phyloP scores from a whole-genome alignment of 2,797 vertebrate genomes.

The Tragelaphus eurycerus region DNA sequence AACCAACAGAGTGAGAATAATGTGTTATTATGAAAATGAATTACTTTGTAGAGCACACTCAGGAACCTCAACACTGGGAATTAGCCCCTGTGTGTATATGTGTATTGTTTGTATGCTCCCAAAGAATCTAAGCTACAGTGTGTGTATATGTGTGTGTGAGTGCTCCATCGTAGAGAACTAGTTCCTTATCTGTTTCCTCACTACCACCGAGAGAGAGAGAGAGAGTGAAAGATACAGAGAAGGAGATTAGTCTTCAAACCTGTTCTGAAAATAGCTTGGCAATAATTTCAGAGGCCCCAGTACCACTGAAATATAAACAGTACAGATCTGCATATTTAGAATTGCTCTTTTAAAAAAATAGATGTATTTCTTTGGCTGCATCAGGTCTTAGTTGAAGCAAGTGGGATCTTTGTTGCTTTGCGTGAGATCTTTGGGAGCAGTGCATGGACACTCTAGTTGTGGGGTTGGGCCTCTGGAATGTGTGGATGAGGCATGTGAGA shows the following conservation, averaged over 20 bases:
- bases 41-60: not conserved
- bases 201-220: fast-evolving
- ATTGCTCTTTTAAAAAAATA: not conserved
- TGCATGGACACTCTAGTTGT: not conserved
- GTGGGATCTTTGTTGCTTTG: not conserved
- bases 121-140: not conserved
- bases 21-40: not conserved
- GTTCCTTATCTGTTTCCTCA: not conserved
- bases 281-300: not conserved
- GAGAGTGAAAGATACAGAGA: not conserved
- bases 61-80: not conserved
- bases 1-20: not conserved
- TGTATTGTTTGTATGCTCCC: not conserved
- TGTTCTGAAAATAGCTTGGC: not conserved
- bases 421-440: not conserved
- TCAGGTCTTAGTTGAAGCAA: not conserved
- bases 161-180: not conserved
- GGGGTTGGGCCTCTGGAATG: not conserved
- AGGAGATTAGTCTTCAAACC: not conserved
- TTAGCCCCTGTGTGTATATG: too few species aligned
- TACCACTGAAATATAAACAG: not conserved
- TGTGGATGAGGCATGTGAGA: not conserved
- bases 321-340: not conserved
- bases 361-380: not conserved
- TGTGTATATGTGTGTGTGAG: not conserved